These are phyloP conservation scores for Parasteatoda tepidariorum DNA, from an alignment of 1,140 invertebrate genomes.

Conservation along the genomic window DNA sequence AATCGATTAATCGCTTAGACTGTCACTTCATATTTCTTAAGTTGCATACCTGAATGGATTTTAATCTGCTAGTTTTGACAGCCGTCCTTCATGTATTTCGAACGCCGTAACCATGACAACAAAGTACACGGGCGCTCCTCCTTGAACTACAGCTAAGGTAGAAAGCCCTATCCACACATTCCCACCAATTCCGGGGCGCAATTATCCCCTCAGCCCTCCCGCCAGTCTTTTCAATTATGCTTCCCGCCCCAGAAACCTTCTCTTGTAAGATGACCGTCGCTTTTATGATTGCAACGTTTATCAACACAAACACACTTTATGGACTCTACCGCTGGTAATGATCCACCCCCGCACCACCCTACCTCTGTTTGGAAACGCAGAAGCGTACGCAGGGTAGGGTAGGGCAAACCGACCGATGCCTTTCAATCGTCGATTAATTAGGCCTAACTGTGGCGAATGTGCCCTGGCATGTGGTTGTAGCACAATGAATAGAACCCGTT, in stretches of 20 bases:
- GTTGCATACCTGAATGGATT: not conserved
- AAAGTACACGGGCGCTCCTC: not conserved
- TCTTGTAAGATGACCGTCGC: conserved; percentile 5
- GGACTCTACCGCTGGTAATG: not conserved
- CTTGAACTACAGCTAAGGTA: not conserved
- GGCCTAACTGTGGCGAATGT: conserved; percentile 22
- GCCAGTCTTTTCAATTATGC: conserved; percentile 14
- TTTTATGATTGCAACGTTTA: conserved; percentile 11
- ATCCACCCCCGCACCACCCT: not conserved
- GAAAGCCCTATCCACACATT: not conserved
- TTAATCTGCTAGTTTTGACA: conserved; percentile 34
- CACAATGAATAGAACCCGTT: conserved; percentile 16
- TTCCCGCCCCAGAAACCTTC: not conserved
- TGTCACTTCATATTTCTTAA: not conserved
- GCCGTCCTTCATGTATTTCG: not conserved
- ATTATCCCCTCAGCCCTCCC: not conserved
- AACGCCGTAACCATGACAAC: not conserved
- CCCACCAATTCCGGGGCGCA: not conserved
- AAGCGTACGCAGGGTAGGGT: no score
- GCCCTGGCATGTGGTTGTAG: not conserved
- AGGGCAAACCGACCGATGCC: not conserved
- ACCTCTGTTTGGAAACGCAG: no score
- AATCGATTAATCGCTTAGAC: conserved; percentile 7
- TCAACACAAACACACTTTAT: not conserved
- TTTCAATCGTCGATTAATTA: conserved; percentile 35